phyloP scores from a whole-genome alignment of 1,140 invertebrate species.

The Pogonomyrmex californicus region DNA sequence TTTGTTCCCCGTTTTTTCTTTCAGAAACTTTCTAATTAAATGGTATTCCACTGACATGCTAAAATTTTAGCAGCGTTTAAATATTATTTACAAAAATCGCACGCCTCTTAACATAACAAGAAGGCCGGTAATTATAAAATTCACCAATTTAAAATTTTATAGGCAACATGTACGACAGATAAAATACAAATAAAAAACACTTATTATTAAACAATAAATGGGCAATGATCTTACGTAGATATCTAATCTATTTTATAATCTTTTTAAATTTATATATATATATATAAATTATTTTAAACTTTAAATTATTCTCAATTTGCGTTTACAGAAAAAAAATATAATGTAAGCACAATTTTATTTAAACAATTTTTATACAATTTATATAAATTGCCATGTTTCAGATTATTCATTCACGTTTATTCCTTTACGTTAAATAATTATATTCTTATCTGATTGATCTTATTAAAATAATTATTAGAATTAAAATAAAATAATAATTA shows the following conservation, averaged over 20 bases:
- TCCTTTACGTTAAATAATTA: neutral
- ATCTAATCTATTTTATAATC: no score
- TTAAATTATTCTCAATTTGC: neutral
- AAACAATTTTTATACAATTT: neutral
- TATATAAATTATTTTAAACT: neutral
- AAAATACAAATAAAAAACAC: no score
- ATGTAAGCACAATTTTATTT: neutral
- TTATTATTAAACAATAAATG: no score
- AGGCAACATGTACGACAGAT: no score
- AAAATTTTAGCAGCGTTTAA: neutral
- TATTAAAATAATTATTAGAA: neutral
- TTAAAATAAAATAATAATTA: constrained; percentile 23
- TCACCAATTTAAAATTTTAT: neutral
- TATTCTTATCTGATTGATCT: neutral
- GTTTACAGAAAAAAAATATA: neutral
- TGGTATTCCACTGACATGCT: neutral
- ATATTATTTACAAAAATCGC: neutral
- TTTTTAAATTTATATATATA: no score
- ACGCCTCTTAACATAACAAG: neutral
- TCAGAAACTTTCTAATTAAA: constrained; percentile 54
- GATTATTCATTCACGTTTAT: neutral
- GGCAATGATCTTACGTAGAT: no score
- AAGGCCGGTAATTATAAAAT: neutral
- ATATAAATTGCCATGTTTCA: neutral
- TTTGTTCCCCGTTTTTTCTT: constrained; percentile 30